Conservation (phyloP, 2,888 invertebrate species). For the Lapara coniferarum region DNA sequence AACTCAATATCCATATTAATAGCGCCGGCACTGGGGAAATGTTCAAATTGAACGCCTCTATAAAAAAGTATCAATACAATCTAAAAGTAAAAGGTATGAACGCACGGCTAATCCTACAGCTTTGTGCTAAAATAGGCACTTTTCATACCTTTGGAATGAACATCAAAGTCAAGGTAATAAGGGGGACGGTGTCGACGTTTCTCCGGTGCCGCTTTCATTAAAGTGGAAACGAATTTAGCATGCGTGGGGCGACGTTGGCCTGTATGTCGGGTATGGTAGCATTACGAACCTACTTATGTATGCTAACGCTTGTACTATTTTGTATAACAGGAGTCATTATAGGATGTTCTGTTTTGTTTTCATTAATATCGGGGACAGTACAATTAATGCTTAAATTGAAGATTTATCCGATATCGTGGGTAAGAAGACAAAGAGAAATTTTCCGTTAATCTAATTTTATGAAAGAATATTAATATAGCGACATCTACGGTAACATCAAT, state of each 20-base stretch:
- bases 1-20: background rate
- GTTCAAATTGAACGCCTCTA: slow-evolving; percentile 8
- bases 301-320: background rate
- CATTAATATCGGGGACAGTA: background rate
- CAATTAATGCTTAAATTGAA: too few species aligned
- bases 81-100: slow-evolving; percentile 11
- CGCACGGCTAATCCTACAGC: slow-evolving; percentile 17
- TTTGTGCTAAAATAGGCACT: slow-evolving; percentile 39
- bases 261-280: background rate
- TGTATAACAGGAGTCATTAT: background rate
- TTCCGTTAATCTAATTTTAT: too few species aligned
- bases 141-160: slow-evolving; percentile 41
- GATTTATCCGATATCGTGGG: too few species aligned
- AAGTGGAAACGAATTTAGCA: slow-evolving; percentile 24
- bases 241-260: background rate
- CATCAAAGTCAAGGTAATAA: slow-evolving; percentile 57
- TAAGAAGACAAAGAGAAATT: too few species aligned
- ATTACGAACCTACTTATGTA: background rate
- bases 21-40: background rate
- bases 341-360: background rate
- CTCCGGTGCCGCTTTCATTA: slow-evolving; percentile 33
- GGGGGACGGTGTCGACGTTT: slow-evolving; percentile 33
- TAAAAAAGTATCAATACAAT: slow-evolving; percentile 4
- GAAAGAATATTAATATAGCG: too few species aligned
- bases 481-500: too few species aligned